Evolutionary conservation across 2,888 invertebrate species (phyloP).

Genomic region (Nomada goodeniana): DNA sequence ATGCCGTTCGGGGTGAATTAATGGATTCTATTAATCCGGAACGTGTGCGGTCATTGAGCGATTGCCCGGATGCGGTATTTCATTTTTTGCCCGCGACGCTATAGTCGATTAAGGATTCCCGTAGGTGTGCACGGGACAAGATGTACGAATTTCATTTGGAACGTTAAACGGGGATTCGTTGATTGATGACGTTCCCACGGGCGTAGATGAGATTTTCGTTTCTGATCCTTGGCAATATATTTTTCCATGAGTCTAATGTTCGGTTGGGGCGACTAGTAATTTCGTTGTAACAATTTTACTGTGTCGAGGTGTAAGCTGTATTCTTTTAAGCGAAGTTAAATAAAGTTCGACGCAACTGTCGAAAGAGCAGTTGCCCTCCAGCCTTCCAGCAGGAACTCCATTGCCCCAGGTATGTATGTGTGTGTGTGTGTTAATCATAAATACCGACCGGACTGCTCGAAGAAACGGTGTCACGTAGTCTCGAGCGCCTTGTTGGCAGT

Average conservation of each 20-base stretch:
- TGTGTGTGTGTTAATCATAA: constrained; percentile 66
- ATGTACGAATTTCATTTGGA: neutral
- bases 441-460: constrained; percentile 56
- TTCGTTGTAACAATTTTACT: neutral
- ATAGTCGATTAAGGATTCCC: constrained; percentile 3
- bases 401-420: constrained; percentile 1
- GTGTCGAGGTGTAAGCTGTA: too few species aligned
- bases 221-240: neutral
- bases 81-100: neutral
- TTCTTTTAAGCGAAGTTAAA: too few species aligned
- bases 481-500: neutral
- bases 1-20: too few species aligned
- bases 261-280: neutral
- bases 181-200: neutral
- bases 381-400: neutral
- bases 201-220: neutral
- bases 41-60: neutral
- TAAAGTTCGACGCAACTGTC: constrained; percentile 1
- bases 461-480: constrained; percentile 32
- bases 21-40: too few species aligned
- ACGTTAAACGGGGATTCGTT: neutral
- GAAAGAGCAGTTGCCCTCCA: neutral
- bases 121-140: neutral
- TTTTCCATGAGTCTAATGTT: neutral
- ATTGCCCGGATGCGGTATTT: neutral